phyloP scores from a whole-genome alignment of 2,797 vertebrate species.

The Anomalospiza imberbis region DNA sequence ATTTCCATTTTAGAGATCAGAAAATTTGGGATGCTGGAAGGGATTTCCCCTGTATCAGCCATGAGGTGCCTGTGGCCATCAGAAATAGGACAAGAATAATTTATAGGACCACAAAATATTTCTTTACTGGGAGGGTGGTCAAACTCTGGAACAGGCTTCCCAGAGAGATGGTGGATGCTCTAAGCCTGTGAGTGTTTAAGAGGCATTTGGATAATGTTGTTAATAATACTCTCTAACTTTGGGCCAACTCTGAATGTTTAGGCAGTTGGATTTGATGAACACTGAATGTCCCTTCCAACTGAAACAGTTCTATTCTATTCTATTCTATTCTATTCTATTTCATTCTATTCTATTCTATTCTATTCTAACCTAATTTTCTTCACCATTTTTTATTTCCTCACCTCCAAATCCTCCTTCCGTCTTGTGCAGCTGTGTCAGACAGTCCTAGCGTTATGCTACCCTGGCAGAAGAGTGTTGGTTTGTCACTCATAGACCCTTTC shows the following conservation, averaged over 20 bases:
- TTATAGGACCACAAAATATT: background rate
- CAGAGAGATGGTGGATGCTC: background rate
- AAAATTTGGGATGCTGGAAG: background rate
- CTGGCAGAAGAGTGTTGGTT: background rate
- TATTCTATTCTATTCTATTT: background rate
- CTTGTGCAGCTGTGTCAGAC: background rate
- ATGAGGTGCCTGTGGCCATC: background rate
- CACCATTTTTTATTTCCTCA: background rate
- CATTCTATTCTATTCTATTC: background rate
- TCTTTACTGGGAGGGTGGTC: background rate
- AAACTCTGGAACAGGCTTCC: background rate
- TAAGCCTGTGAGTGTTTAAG: background rate
- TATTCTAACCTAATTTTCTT: too few relatives aligned
- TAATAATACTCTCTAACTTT: background rate
- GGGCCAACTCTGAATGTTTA: background rate
- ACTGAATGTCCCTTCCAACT: background rate
- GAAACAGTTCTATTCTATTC: background rate
- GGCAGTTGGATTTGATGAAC: background rate
- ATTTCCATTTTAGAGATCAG: background rate
- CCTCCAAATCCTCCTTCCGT: background rate
- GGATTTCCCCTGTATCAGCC: background rate
- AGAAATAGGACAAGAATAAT: background rate
- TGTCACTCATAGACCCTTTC: background rate
- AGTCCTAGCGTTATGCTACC: background rate
- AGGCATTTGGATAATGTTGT: background rate